Base-by-base conservation (phyloP, 2,113 vertebrate species). In the Brachirus orientalis region DNA sequence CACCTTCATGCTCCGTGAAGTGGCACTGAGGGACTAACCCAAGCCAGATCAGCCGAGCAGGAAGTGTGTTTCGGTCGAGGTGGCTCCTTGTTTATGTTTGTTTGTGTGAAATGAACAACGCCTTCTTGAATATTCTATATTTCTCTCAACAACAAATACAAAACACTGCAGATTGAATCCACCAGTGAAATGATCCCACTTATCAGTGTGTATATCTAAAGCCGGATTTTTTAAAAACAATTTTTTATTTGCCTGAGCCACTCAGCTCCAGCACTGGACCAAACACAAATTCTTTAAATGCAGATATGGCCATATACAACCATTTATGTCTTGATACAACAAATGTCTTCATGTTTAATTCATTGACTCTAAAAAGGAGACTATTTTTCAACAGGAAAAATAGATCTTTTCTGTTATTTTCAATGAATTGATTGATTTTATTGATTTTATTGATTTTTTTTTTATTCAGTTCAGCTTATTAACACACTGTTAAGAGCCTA, bases 1-100 rank as follows among this genome's bases (percentile, higher is more conserved):
- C 86, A 77, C 84, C 73, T 84, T 77, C 14, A 1, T 59, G 63
- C 64, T 80, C 51, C 14, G 58, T 46, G 64, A 64, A 54, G 70
- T 35, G 51, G 73, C 81, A 72, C 64, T 3, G 7, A 77, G 72
- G 80, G 77, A 70, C 46, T 38, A 74, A 62, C 44, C 54, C 72
- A 72, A n/a, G 28, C 50, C 68, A 70, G 46, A 57, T 60, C 45
- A 51, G 17, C 33, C 28, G 37, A 40, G 65, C 56, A 46, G 52
- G 54, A 13, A 37, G 45, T 33, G 62, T 61, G 35, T 71, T 53
- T 41, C 37, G 53, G 43, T 66, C 28, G 28, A 28, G 28, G 28
- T 4, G 28, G 37, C n/a, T n/a, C n/a, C n/a, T n/a, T n/a, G n/a
- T n/a, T n/a, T n/a, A n/a, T n/a, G n/a, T 46, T 20, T 17, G 46